Evolutionary conservation across 1,140 invertebrate species (phyloP), one percentile per base, ranked within the genome.

Genomic region (Drosophila kepulauana): DNA sequence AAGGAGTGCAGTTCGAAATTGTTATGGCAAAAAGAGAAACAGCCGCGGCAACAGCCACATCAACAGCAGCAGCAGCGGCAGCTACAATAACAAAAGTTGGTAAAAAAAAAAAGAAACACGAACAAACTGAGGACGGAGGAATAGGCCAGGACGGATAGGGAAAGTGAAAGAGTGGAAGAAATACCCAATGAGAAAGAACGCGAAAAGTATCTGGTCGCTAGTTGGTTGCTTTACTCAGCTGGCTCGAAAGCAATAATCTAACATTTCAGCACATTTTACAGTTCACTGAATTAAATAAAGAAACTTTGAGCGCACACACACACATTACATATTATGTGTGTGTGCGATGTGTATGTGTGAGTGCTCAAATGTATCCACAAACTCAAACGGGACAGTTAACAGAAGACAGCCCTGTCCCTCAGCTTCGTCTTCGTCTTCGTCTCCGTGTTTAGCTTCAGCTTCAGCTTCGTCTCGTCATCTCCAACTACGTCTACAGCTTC

Each of bases 211-310:
- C 64, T 73, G 76, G 78, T 77, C 46, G 70, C 78, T 75, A 66
- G 63, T 70, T 72, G 67, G 58, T 67, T 61, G 48, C 52, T 65
- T 65, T 43, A 52, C 25, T 45, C 51, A 59, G 69, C 66, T 51
- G 38, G 66, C 38, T 80, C 38, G 79, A 88, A 88, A 88, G 84
- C 84, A 88, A 88, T 88, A 88, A 88, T 88, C 84, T 88, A 88
- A 88, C 84, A 89, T 88, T 88, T 88, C 84, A 88, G 84, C 84
- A 88, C 84, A 88, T 88, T 88, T 88, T 88, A 88, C 84, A 88
- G 84, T 89, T 88, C 84, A 88, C 85, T 88, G 84, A 88, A 88
- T 88, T 89, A 89, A 88, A 88, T 88, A 88, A 88, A 89, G 85
- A 88, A 88, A 88, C 84, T 88, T 88, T 81, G 84, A 80, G 80